A percentile compares a stretch with the other conserved stretches of the same genome.
Conservation (phyloP, 2,113 vertebrate genomes). For the Pycnonotus jocosus region DNA sequence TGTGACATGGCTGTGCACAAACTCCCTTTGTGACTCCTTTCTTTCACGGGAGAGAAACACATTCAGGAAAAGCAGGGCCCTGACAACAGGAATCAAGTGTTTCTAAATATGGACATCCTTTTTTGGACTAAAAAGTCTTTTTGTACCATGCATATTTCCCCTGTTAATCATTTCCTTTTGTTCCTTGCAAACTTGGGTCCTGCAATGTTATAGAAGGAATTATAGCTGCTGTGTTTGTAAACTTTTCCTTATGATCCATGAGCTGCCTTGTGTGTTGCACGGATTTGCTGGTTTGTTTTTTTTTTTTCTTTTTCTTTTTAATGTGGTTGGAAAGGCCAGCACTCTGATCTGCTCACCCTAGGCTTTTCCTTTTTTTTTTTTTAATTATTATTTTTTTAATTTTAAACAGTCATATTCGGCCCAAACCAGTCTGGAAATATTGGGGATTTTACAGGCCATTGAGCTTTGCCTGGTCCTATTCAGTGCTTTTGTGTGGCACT, state of each 20-base stretch:
- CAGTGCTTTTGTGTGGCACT: constrained; percentile 22
- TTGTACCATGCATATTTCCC: constrained; percentile 54
- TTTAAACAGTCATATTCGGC: not conserved
- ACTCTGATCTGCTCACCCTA: not conserved
- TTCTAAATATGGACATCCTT: constrained; percentile 64
- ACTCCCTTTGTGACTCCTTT: constrained; percentile 41
- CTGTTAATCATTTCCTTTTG: constrained; percentile 69
- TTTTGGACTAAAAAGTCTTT: constrained; percentile 60
- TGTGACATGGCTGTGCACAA: not conserved
- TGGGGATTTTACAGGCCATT: constrained; percentile 45
- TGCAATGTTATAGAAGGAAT: constrained; percentile 23
- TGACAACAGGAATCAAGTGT: constrained; percentile 55
- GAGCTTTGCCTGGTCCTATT: constrained; percentile 33
- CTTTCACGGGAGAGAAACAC: not conserved
- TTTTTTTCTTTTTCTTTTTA: not conserved
- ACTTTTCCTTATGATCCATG: not conserved
- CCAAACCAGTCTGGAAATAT: not conserved
- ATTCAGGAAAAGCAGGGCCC: constrained; percentile 34
- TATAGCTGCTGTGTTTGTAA: constrained; percentile 29
- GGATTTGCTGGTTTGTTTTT: not conserved
- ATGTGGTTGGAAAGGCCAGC: not conserved
- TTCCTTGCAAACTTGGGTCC: constrained; percentile 35
- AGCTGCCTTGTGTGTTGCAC: not conserved
- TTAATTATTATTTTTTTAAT: not conserved
- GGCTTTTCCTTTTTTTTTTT: not conserved